These are phyloP conservation scores for Saccostrea echinata DNA, from an alignment of 1,140 invertebrate species.

Conservation along the genomic window DNA sequence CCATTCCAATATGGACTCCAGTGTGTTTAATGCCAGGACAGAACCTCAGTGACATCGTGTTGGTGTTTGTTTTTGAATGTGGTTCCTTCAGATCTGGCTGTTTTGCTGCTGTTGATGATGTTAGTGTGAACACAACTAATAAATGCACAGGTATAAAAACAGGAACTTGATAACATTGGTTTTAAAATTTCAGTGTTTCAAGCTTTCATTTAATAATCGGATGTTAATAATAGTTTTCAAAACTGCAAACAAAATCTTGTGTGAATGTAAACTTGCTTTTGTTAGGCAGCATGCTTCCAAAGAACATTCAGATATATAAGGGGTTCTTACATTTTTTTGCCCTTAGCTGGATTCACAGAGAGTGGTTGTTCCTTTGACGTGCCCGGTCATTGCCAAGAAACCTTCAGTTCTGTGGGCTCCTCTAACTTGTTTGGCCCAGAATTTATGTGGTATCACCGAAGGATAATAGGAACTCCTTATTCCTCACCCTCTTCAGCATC, in stretches of 20 bases:
- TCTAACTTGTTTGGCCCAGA: constrained; percentile 18
- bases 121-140: background rate
- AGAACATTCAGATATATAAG: no score
- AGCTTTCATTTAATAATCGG: no score
- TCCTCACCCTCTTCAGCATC: background rate
- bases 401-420: background rate
- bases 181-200: no score
- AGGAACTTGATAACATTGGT: no score
- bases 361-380: background rate
- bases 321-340: background rate
- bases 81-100: background rate
- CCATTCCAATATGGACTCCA: background rate
- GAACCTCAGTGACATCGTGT: background rate
- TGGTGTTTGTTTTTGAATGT: background rate
- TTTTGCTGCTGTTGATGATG: constrained; percentile 3
- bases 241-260: no score
- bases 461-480: background rate
- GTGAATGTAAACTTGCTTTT: no score
- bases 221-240: no score
- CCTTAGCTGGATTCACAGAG: background rate
- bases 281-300: no score
- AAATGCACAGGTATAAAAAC: background rate
- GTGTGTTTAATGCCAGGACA: background rate
- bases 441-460: constrained; percentile 3
- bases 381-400: background rate